A percentile compares a stretch with the other conserved stretches of the same genome.
Evolutionary conservation across 2,888 invertebrate species (phyloP).

Genomic region (Lycia hirtaria): DNA sequence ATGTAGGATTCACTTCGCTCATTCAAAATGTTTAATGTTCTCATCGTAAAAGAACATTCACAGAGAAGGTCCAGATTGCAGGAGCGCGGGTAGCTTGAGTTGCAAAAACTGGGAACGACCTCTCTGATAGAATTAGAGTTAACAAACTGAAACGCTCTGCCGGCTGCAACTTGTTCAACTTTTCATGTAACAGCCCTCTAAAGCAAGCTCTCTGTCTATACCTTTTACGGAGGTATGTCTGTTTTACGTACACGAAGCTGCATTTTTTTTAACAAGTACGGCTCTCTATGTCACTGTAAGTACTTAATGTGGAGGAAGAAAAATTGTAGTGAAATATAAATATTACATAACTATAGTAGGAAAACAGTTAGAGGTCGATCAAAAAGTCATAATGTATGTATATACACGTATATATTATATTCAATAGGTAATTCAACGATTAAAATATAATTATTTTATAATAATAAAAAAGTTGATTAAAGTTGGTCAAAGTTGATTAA

Average conservation of each 20-base stretch:
- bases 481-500: no score
- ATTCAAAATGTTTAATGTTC: not conserved
- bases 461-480: no score
- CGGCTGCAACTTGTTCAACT: constrained; percentile 54
- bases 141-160: constrained; percentile 55
- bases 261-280: not conserved
- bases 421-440: no score
- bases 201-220: constrained; percentile 16
- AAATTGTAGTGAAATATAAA: no score
- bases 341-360: no score
- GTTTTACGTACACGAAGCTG: not conserved
- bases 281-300: no score
- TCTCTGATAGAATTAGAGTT: constrained; percentile 60
- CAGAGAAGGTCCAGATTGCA: constrained; percentile 40
- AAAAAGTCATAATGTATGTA: no score
- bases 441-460: no score
- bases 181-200: constrained; percentile 44
- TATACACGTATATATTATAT: no score
- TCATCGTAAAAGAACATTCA: constrained; percentile 37
- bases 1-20: no score
- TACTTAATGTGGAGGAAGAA: no score
- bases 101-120: constrained; percentile 52
- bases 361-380: no score
- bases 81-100: constrained; percentile 48
- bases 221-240: not conserved